Percentiles rank a stretch among this genome's conserved stretches.
phyloP scores from a whole-genome alignment of 2,797 vertebrate genomes.

The Philypnodon macrostomus region DNA sequence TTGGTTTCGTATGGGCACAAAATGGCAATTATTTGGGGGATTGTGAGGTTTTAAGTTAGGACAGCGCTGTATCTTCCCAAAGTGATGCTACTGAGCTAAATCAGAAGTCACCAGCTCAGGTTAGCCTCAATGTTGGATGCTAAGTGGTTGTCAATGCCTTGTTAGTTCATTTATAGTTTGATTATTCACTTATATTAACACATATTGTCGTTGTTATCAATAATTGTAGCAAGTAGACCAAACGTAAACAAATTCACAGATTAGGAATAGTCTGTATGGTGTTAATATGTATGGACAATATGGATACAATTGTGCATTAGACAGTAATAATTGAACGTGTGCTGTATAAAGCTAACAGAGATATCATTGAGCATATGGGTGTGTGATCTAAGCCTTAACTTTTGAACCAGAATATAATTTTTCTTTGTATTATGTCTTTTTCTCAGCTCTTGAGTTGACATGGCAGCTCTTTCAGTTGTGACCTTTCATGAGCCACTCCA shows the following conservation, averaged over 20 bases:
- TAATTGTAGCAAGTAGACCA: too few species aligned
- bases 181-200: slow-evolving; percentile 15
- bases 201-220: not conserved
- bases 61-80: too few species aligned
- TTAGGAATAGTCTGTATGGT: too few species aligned
- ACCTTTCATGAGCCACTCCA: slow-evolving; percentile 60
- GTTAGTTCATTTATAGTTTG: slow-evolving; percentile 35
- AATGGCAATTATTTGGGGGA: rapidly evolving
- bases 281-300: too few species aligned
- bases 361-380: slow-evolving; percentile 24
- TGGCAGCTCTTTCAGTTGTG: slow-evolving; percentile 46
- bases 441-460: slow-evolving; percentile 33
- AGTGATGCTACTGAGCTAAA: slow-evolving; percentile 10
- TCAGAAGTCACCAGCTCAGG: slow-evolving; percentile 19
- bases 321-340: slow-evolving; percentile 10
- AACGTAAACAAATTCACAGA: too few species aligned
- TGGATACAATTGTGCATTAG: too few species aligned
- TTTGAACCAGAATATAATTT: slow-evolving; percentile 38
- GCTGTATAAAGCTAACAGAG: slow-evolving; percentile 10
- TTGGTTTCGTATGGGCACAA: not conserved
- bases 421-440: slow-evolving; percentile 57
- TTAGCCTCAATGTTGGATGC: slow-evolving; percentile 47
- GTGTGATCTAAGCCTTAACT: slow-evolving; percentile 52
- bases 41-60: too few species aligned
- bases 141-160: slow-evolving; percentile 39